Conservation (phyloP, 2,888 invertebrate species). For the Allolobophora icterica region DNA sequence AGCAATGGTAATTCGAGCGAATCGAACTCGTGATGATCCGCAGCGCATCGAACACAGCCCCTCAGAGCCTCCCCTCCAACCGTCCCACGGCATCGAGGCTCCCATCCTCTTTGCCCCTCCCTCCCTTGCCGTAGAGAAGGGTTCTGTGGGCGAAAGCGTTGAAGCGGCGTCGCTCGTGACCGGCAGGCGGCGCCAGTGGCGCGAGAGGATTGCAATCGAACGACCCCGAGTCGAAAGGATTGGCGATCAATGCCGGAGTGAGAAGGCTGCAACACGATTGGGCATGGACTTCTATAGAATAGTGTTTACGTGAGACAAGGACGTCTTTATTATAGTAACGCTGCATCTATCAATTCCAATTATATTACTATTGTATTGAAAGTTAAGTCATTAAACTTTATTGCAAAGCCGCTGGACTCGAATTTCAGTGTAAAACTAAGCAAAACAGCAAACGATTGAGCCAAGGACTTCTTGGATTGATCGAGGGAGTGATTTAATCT, state of each 20-base stretch:
- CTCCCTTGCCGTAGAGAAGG: not conserved
- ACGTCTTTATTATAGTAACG: not conserved
- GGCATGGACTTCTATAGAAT: not conserved
- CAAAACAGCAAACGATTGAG: too few relatives aligned
- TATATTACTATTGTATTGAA: not conserved
- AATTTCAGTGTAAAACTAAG: too few relatives aligned
- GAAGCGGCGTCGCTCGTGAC: conserved; percentile 8
- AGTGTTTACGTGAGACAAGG: not conserved
- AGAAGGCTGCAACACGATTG: not conserved
- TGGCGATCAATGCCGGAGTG: not conserved
- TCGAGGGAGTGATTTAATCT: too few relatives aligned
- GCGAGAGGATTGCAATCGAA: not conserved
- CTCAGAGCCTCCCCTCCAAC: not conserved
- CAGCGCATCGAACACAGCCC: not conserved
- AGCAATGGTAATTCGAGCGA: not conserved
- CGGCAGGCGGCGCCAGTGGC: not conserved
- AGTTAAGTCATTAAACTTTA: not conserved
- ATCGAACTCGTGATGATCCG: not conserved
- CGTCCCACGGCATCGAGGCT: not conserved
- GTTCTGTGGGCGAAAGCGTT: conserved; percentile 17
- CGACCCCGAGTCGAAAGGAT: not conserved
- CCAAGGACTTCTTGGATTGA: too few relatives aligned
- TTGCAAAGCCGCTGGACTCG: too few relatives aligned
- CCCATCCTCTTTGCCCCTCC: not conserved
- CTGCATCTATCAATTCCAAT: not conserved